Evolutionary conservation across 2,113 vertebrate genomes (phyloP).

Genomic region (Setophaga coronata): DNA sequence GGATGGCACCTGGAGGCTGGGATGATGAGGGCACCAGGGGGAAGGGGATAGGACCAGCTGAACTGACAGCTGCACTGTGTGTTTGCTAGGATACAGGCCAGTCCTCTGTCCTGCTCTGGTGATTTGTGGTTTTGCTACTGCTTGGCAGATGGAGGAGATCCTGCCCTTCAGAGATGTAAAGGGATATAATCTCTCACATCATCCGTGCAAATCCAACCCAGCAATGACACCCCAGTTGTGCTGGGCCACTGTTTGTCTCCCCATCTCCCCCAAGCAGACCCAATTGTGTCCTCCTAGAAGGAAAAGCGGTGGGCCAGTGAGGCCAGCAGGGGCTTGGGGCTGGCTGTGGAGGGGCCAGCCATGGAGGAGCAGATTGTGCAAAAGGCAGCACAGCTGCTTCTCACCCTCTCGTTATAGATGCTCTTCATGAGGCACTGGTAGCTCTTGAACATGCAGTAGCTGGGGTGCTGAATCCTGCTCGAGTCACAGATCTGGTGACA

Average conservation of each 20-base stretch:
- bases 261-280: not conserved
- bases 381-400: not conserved
- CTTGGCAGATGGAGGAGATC: not conserved
- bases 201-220: not conserved
- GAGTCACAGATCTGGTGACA: conserved; percentile 73
- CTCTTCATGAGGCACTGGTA: conserved; percentile 69
- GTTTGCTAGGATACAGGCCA: not conserved
- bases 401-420: conserved; percentile 59
- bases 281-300: not conserved
- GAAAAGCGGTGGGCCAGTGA: not conserved
- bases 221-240: not conserved
- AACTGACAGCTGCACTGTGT: not conserved
- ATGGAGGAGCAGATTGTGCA: not conserved
- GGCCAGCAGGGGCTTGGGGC: not conserved
- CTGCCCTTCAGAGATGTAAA: not conserved
- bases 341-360: not conserved
- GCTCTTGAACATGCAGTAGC: conserved; percentile 77
- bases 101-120: not conserved
- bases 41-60: not conserved
- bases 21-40: not conserved
- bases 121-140: not conserved
- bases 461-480: conserved; percentile 56
- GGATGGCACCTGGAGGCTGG: not conserved
- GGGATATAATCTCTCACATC: not conserved
- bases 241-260: not conserved